Conservation (phyloP, 2,113 vertebrate species). For the Eubucco bourcierii region DNA sequence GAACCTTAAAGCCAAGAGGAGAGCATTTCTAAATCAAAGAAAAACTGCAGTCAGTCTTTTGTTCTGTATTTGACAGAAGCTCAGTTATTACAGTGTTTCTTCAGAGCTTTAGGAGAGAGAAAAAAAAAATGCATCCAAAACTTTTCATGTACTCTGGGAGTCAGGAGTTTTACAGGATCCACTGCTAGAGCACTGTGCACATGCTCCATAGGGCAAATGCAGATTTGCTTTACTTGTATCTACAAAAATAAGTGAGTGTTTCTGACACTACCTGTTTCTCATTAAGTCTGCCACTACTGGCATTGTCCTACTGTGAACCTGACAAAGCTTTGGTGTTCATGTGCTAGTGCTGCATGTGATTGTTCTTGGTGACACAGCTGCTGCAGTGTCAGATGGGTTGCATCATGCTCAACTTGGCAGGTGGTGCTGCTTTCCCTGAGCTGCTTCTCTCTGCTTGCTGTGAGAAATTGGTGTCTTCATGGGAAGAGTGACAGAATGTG, state of each 20-base stretch:
- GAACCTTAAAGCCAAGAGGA: background rate
- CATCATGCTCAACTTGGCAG: background rate
- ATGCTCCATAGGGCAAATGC: accelerated
- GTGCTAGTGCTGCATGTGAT: background rate
- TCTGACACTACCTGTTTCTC: background rate
- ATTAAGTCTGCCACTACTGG: background rate
- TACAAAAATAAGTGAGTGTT: background rate
- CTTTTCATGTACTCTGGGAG: accelerated
- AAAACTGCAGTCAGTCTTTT: background rate
- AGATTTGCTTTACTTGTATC: background rate
- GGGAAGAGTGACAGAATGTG: accelerated
- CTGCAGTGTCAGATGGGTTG: background rate
- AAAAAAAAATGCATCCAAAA: background rate
- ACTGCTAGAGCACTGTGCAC: accelerated
- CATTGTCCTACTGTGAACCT: accelerated
- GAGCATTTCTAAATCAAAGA: background rate
- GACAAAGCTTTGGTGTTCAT: accelerated
- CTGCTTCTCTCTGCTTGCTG: background rate
- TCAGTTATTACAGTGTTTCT: background rate
- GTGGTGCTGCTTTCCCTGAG: background rate
- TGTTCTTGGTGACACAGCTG: accelerated
- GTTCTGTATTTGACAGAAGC: background rate
- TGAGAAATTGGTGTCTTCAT: accelerated
- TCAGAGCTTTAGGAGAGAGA: background rate
- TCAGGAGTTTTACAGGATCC: background rate